Evolutionary conservation across 1,140 invertebrate genomes (phyloP).

Genomic region (Drosophila dunni): DNA sequence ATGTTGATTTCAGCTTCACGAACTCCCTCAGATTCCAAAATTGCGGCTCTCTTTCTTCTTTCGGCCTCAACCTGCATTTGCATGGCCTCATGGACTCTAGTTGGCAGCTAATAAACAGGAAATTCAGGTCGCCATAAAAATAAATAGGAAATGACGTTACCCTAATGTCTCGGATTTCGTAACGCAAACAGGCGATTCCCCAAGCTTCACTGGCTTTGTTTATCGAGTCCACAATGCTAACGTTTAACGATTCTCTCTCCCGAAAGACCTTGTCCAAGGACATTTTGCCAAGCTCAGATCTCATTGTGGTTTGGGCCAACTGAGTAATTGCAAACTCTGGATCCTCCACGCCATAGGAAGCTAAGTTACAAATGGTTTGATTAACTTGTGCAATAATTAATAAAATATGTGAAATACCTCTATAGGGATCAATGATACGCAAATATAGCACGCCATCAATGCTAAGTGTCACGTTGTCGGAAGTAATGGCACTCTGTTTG

Average conservation of each 20-base stretch:
- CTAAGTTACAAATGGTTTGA: slow-evolving; percentile 74
- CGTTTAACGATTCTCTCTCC: slow-evolving; percentile 97
- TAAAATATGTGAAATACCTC: slow-evolving; percentile 51
- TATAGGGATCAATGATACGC: slow-evolving; percentile 96
- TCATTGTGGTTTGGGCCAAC: slow-evolving; percentile 99
- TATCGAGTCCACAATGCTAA: slow-evolving; percentile 98
- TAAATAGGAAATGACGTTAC: slow-evolving; percentile 83
- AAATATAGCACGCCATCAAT: slow-evolving; percentile 99
- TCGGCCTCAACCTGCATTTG: slow-evolving; percentile 99
- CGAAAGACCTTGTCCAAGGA: slow-evolving; percentile 98
- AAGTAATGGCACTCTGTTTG: slow-evolving; percentile 98
- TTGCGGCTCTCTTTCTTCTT: slow-evolving; percentile 96
- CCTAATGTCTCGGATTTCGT: slow-evolving; percentile 92
- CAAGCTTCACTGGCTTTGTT: slow-evolving; percentile 99
- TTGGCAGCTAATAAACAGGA: slow-evolving; percentile 87
- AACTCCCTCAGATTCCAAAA: slow-evolving; percentile 98
- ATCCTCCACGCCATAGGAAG: slow-evolving; percentile 99
- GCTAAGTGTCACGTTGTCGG: slow-evolving; percentile 98
- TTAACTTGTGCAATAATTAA: background rate
- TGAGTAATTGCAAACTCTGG: slow-evolving; percentile 99
- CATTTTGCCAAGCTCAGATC: slow-evolving; percentile 99
- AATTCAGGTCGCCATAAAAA: background rate
- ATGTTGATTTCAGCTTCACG: slow-evolving; percentile 98
- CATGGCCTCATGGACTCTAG: slow-evolving; percentile 98
- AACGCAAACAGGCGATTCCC: slow-evolving; percentile 98